Evolutionary conservation across 1,140 invertebrate genomes (phyloP).

Genomic region (Drosophila cardini): DNA sequence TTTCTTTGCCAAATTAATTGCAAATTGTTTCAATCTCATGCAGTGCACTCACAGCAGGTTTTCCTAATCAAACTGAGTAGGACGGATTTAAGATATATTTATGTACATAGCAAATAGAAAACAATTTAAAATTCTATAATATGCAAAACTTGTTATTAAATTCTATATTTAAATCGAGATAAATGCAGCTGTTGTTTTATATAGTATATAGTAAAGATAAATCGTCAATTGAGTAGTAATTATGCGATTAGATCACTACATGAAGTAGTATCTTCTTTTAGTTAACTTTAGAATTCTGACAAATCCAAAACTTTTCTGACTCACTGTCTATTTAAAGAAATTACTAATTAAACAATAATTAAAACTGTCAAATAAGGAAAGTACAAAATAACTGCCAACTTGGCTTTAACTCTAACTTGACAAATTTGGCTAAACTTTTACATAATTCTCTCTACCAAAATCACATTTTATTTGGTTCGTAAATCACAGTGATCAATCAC

Average conservation of each 20-base stretch:
- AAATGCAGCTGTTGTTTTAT: neutral
- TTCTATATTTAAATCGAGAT: no score
- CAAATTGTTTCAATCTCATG: conserved; percentile 40
- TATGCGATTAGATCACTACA: neutral
- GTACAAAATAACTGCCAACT: neutral
- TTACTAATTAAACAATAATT: neutral
- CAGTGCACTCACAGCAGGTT: conserved; percentile 35
- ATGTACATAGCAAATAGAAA: neutral
- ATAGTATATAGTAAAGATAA: neutral
- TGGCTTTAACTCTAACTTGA: neutral
- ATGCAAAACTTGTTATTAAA: no score
- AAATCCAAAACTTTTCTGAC: neutral
- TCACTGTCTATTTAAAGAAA: neutral
- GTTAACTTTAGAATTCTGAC: neutral
- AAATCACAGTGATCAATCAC: conserved; percentile 27
- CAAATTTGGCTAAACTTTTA: neutral
- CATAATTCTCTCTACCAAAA: conserved; percentile 1
- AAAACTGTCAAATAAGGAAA: neutral
- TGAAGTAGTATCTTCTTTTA: neutral
- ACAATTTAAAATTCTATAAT: no score
- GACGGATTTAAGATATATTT: conserved; percentile 5
- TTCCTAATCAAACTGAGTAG: conserved; percentile 42
- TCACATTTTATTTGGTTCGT: neutral
- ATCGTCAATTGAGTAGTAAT: neutral
- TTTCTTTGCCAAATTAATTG: conserved; percentile 35